Evolutionary conservation across 1,140 invertebrate species (phyloP), one percentile per base, ranked within the genome.

Genomic region (Pseudomyrmex cubaensis): DNA sequence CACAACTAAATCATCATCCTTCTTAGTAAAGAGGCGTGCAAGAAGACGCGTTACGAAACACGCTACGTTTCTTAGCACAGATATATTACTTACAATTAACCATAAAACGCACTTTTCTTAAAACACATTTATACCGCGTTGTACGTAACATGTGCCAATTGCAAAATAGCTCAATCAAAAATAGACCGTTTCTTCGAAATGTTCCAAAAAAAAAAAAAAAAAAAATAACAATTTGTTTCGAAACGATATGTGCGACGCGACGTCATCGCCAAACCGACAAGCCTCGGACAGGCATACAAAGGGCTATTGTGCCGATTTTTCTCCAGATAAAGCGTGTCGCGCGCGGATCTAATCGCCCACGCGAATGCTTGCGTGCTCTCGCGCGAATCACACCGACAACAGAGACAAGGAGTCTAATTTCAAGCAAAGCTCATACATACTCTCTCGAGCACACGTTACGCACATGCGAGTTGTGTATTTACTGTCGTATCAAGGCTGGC

Each of bases 261-360:
- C 64, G 44, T 52, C 66, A 83, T 44, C 83, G 85, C 89, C 87
- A 84, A 90, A 91, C 76, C 76, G 76, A 70, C 66, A 66, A 70
- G 8, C 20, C 67, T 4, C 44, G 54, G 44, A 72, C 66, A 72
- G 76, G 90, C 76, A 89, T 86, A 93, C 91, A 93, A 93, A 93
- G 91, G 91, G 87, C 90, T 77, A 93, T 93, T 93, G 91, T 93
- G 86, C 83, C 73, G 54, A 90, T 91, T 89, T 90, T 90, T 91
- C 80, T 84, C 86, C 84, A 74, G 61, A 69, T 77, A 83, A 86
- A 89, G 54, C 88, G 73, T 86, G 88, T 92, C 87, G 90, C 88
- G 90, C 87, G 90, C 88, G 90, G 90, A 93, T 93, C 91, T 92
- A 92, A 93, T 89, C 92, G 90, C 92, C 92, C 90, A 93, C 92